phyloP scores from a whole-genome alignment of 2,888 invertebrate species.

The Busseola fusca region DNA sequence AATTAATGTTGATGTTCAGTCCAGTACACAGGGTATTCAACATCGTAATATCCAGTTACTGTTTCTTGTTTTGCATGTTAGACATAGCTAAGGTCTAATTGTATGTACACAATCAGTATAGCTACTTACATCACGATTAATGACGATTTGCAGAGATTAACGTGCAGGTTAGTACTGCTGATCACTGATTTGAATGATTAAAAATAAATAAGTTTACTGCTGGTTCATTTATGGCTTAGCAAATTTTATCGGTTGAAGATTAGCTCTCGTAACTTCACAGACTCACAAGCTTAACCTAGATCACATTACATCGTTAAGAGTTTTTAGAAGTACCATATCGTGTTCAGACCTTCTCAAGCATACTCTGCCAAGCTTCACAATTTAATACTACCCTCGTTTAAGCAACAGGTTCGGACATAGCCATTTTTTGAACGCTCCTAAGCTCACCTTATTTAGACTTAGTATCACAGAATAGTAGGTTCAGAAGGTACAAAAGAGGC shows the following conservation, averaged over 20 bases:
- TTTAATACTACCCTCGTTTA: too few relatives aligned
- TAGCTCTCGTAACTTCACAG: conserved; percentile 25
- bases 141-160: neutral
- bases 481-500: too few relatives aligned
- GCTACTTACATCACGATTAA: neutral
- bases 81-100: too few relatives aligned
- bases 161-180: neutral
- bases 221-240: conserved; percentile 32
- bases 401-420: too few relatives aligned
- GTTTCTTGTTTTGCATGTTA: neutral
- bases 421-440: too few relatives aligned
- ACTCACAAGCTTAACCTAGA: conserved; percentile 31
- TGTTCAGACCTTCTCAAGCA: conserved; percentile 8
- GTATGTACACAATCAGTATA: too few relatives aligned
- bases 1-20: too few relatives aligned
- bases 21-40: too few relatives aligned
- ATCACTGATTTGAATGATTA: neutral
- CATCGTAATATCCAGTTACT: neutral
- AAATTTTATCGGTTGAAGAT: conserved; percentile 15
- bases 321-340: conserved; percentile 17
- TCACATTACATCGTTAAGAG: conserved; percentile 16
- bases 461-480: too few relatives aligned
- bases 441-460: too few relatives aligned
- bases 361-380: too few relatives aligned
- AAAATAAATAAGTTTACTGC: conserved; percentile 12